Base-by-base conservation (phyloP, 2,113 vertebrate genomes). In the Misgurnus anguillicaudatus region DNA sequence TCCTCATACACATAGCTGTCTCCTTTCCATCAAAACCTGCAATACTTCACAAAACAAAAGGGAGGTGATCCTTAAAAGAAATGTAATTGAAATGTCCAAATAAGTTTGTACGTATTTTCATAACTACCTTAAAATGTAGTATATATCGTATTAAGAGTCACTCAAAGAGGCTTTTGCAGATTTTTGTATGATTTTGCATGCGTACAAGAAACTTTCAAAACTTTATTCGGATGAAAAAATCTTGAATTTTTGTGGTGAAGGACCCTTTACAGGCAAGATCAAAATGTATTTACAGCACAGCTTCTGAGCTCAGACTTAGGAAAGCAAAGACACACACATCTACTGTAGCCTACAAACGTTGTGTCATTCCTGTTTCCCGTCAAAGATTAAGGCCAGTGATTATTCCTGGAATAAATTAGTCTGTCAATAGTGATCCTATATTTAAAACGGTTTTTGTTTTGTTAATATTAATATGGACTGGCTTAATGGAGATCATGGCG, bases 1-100 rank as follows among this genome's bases (percentile, higher is more conserved):
- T 78, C 47, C 31, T 61, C 71, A 77, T 71, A 73, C 74, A 85
- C 38, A 55, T 31, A 58, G 57, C 62, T 16, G 36, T 61, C 51
- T 24, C 38, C 60, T 6, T 17, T 14, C 38, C 21, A 55, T 16
- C 6, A n/a, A 17, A 19, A 57, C 53, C 42, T 45, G 42, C 42
- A 31, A 31, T 45, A 10, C 10, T 10, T 45, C 7, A 45, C 42
- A 45, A 45, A 45, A 9, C 42, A 10, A 45, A 45, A 7, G 10
- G 2, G 10, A 9, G 42, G 42, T 6, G 42, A 9, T 45, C 42
- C 42, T 45, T 45, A 45, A 45, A 45, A 6, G 42, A 45, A 45
- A 7, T 9, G 42, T 45, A 31, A 31, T 31, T 1, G 2, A 31
- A 31, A 31, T 31, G 24, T 31, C 24, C 47, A 70, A 53, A 70